Evolutionary conservation across 37 sponge, comb jelly and placozoan species (phyloP).

Genomic region (Oopsacas minuta): DNA sequence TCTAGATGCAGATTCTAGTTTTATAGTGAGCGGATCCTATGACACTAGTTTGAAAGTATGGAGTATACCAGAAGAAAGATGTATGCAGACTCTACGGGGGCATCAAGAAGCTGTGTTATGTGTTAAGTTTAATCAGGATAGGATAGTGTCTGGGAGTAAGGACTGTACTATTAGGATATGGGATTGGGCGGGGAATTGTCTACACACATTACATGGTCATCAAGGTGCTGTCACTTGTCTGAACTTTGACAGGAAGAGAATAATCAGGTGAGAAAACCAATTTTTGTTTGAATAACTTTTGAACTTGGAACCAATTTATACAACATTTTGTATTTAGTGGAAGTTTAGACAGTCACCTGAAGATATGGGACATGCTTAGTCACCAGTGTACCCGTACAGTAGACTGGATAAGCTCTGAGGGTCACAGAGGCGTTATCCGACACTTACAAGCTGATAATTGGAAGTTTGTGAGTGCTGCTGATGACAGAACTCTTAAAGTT

Average conservation of each 20-base stretch:
- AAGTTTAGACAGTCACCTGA: conserved; percentile 78
- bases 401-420: conserved; percentile 96
- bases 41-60: conserved; percentile 88
- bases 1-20: conserved; percentile 43
- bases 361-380: conserved; percentile 71
- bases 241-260: conserved; percentile 72
- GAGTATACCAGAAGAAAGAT: conserved; percentile 66
- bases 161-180: conserved; percentile 76
- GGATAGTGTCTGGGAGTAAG: conserved; percentile 76
- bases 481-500: conserved; percentile 95
- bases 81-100: conserved; percentile 72
- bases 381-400: conserved; percentile 71
- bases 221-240: conserved; percentile 89
- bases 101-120: conserved; percentile 88
- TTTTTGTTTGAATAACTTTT: not conserved
- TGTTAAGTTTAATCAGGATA: conserved; percentile 67
- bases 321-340: conserved; percentile 31
- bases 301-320: not conserved
- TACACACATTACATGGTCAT: conserved; percentile 80
- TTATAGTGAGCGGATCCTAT: conserved; percentile 90
- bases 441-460: conserved; percentile 90
- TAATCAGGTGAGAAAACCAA: conserved; percentile 36
- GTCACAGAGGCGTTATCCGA: conserved; percentile 87
- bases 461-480: conserved; percentile 99
- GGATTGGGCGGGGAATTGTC: conserved; percentile 27